Conservation (phyloP, 2,888 invertebrate species). For the Apamea crenata region DNA sequence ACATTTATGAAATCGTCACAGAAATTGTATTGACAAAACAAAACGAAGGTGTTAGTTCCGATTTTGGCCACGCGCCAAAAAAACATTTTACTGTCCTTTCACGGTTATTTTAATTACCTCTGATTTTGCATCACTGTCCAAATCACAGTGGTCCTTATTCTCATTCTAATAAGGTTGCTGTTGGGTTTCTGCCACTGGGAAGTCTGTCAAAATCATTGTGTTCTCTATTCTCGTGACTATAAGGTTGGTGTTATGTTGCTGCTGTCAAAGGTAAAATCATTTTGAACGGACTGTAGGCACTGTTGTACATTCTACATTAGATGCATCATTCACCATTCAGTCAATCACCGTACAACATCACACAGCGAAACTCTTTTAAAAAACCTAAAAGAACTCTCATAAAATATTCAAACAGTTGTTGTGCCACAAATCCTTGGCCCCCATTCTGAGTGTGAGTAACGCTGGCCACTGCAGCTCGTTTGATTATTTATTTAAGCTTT, state of each 20-base stretch:
- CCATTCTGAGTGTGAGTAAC: slow-evolving; percentile 67
- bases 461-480: slow-evolving; percentile 63
- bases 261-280: too few species aligned
- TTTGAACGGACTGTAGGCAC: too few species aligned
- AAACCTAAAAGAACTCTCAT: slow-evolving; percentile 48
- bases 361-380: slow-evolving; percentile 34
- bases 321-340: slow-evolving; percentile 38
- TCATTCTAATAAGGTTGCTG: too few species aligned
- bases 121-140: too few species aligned
- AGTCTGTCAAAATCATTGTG: too few species aligned
- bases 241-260: too few species aligned
- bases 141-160: too few species aligned
- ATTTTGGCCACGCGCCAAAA: background rate
- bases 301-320: slow-evolving; percentile 7
- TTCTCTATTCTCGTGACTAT: too few species aligned
- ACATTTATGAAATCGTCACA: background rate
- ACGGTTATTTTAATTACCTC: too few species aligned
- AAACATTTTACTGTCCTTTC: background rate
- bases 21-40: background rate
- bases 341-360: slow-evolving; percentile 42
- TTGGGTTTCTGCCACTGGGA: too few species aligned
- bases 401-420: slow-evolving; percentile 62
- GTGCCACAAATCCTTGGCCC: slow-evolving; percentile 76
- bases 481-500: slow-evolving; percentile 64
- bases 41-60: background rate